phyloP scores from a whole-genome alignment of 2,113 vertebrate genomes.

The Salvelinus namaycush region DNA sequence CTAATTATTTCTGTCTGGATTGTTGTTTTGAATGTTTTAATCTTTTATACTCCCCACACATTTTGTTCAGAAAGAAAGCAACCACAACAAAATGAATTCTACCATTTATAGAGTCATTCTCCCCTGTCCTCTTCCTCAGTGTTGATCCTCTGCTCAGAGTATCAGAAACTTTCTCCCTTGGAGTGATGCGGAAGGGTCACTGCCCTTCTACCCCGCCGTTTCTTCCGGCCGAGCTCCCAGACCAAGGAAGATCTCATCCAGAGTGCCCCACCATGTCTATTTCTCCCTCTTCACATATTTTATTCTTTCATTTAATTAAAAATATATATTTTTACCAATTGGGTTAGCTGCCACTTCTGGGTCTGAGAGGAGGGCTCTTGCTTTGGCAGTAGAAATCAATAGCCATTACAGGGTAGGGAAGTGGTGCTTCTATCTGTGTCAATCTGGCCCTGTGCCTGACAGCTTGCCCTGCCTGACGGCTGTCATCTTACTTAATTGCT shows the following conservation, averaged over 20 bases:
- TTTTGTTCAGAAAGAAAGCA: neutral
- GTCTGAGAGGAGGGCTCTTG: constrained; percentile 33
- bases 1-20: neutral
- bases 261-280: neutral
- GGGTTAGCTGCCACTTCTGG: constrained; percentile 28
- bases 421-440: constrained; percentile 50
- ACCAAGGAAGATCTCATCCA: neutral
- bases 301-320: neutral
- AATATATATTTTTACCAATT: constrained; percentile 31
- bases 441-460: constrained; percentile 57
- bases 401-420: constrained; percentile 56
- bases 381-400: constrained; percentile 70
- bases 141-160: neutral
- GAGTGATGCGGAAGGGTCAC: constrained; percentile 39
- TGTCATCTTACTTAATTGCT: constrained; percentile 76
- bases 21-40: neutral
- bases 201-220: neutral
- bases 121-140: neutral
- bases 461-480: constrained; percentile 65
- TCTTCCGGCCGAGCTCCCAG: neutral
- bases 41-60: neutral
- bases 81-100: neutral
- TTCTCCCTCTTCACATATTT: neutral
- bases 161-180: constrained; percentile 8
- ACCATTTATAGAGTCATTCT: neutral